Evolutionary conservation across 2,888 invertebrate species (phyloP).

Genomic region (Hemithea aestivaria): DNA sequence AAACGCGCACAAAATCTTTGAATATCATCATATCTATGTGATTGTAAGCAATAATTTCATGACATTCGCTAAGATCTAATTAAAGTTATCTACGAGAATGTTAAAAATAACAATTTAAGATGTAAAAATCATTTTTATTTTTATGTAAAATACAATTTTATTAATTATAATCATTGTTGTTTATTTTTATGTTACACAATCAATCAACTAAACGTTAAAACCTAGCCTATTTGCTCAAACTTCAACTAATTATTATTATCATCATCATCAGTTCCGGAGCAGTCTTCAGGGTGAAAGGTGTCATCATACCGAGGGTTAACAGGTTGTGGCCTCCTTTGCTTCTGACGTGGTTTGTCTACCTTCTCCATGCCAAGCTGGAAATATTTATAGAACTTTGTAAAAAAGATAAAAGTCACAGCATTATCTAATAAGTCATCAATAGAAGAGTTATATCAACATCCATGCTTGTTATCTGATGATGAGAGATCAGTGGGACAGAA

Average conservation of each 20-base stretch:
- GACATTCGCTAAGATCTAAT: slow-evolving; percentile 25
- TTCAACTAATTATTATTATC: slow-evolving; percentile 22
- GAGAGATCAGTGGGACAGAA: too few relatives aligned
- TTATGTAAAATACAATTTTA: slow-evolving; percentile 54
- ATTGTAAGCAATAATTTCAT: slow-evolving; percentile 20
- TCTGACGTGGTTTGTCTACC: slow-evolving; percentile 24
- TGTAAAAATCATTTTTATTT: slow-evolving; percentile 66
- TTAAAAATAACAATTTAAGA: slow-evolving; percentile 35
- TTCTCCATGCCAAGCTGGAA: slow-evolving; percentile 34
- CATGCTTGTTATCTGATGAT: too few relatives aligned
- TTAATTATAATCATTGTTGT: slow-evolving; percentile 30
- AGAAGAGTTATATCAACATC: too few relatives aligned
- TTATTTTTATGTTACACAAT: slow-evolving; percentile 14
- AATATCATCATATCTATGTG: slow-evolving; percentile 6
- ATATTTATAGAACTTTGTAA: too few relatives aligned
- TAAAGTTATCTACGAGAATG: slow-evolving; percentile 21
- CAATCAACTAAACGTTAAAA: too few relatives aligned
- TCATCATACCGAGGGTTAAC: slow-evolving; percentile 50
- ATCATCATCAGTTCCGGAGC: slow-evolving; percentile 49
- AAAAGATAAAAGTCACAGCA: too few relatives aligned
- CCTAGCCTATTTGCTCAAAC: too few relatives aligned
- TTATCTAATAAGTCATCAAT: too few relatives aligned
- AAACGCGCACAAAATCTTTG: slow-evolving; percentile 33
- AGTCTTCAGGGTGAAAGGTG: slow-evolving; percentile 61
- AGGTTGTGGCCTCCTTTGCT: slow-evolving; percentile 30